Percentiles rank a stretch among this genome's conserved stretches.
Evolutionary conservation across 2,113 vertebrate genomes (phyloP).

Genomic region (Megaptera novaeangliae): DNA sequence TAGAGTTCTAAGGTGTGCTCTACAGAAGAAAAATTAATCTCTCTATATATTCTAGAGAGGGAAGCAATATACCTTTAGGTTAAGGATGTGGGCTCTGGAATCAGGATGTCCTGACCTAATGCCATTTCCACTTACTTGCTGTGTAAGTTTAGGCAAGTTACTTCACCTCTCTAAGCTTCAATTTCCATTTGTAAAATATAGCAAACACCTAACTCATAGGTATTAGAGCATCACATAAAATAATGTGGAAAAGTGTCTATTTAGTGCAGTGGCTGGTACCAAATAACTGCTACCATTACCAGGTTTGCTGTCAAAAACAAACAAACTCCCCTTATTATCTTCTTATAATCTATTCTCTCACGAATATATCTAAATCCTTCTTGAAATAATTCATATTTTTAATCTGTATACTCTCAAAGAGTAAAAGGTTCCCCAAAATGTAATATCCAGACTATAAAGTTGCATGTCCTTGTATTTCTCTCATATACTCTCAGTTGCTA

Average conservation of each 20-base stretch:
- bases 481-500: not conserved
- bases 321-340: not conserved
- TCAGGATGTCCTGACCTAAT: not conserved
- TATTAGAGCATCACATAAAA: not conserved
- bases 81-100: not conserved
- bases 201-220: not conserved
- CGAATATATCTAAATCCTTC: not conserved
- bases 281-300: not conserved
- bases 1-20: not conserved
- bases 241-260: not conserved
- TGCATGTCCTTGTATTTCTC: not conserved
- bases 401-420: not conserved
- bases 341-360: conserved; percentile 8
- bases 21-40: not conserved
- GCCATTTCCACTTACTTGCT: not conserved
- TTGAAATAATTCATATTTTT: not conserved
- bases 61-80: not conserved
- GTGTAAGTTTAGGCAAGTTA: not conserved
- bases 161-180: not conserved
- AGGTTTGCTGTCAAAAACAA: not conserved
- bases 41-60: not conserved
- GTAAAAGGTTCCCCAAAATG: not conserved
- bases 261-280: not conserved
- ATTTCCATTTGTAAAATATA: not conserved
- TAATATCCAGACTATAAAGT: not conserved